These are phyloP conservation scores for Isotomurus palustris DNA, from an alignment of 2,888 invertebrate genomes.

Conservation along the genomic window DNA sequence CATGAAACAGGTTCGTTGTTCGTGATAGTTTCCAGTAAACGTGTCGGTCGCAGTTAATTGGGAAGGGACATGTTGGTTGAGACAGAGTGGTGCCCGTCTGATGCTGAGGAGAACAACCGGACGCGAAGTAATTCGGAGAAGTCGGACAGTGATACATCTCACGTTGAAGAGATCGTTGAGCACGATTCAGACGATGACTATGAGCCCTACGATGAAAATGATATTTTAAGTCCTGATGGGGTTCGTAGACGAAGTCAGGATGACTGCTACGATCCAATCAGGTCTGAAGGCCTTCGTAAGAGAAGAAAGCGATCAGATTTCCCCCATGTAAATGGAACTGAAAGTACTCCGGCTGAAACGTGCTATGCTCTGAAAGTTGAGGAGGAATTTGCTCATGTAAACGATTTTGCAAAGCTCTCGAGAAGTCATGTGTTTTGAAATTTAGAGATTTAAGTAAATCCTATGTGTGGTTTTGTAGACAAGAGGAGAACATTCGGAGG, in stretches of 20 bases:
- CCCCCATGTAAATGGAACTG: neutral
- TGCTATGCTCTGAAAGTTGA: slow-evolving; percentile 29
- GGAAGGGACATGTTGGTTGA: slow-evolving; percentile 1
- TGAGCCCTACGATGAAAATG: slow-evolving; percentile 11
- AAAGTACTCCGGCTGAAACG: slow-evolving; percentile 16
- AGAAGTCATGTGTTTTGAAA: neutral
- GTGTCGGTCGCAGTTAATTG: too few species aligned
- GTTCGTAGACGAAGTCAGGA: slow-evolving; percentile 11
- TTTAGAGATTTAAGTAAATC: neutral
- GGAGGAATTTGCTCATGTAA: slow-evolving; percentile 40
- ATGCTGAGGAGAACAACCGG: slow-evolving; percentile 33
- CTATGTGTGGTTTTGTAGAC: slow-evolving; percentile 19
- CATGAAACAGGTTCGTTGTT: slow-evolving; percentile 34
- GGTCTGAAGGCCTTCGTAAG: slow-evolving; percentile 17
- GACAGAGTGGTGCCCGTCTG: slow-evolving; percentile 39
- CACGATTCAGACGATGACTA: slow-evolving; percentile 36
- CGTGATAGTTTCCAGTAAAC: too few species aligned
- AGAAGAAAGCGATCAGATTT: slow-evolving; percentile 20
- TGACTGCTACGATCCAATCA: slow-evolving; percentile 15
- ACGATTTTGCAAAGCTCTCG: neutral
- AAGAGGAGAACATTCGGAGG: slow-evolving; percentile 82
- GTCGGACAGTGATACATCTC: slow-evolving; percentile 42
- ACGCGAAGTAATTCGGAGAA: slow-evolving; percentile 41
- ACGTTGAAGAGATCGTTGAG: slow-evolving; percentile 37
- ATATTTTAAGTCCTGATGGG: neutral